Base-by-base conservation (phyloP, 1,140 invertebrate species). In the Rhizoglyphus robini region DNA sequence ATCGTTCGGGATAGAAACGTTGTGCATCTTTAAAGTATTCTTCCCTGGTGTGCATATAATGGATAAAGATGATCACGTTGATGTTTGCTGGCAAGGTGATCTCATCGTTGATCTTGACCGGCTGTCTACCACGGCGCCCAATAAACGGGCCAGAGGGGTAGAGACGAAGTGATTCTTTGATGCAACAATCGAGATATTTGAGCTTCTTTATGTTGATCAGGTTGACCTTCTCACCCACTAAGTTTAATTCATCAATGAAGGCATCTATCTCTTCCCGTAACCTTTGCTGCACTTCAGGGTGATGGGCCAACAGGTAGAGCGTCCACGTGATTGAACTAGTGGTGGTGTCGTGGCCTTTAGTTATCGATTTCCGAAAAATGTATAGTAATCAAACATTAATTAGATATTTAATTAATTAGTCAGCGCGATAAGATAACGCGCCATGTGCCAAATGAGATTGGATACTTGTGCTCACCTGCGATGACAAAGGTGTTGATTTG, bases 231-330 rank as follows among this genome's bases (percentile, higher is more conserved):
- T 65, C 49, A n/a, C 41, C 41, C n/a, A 27, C 23, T 4, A n/a
- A 30, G 1, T 80, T 73, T 15, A 59, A 32, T n/a, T 71, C 70
- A 15, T 81, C 78, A 41, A 84, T 86, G 32, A 92, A 78, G 67
- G 76, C 73, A 71, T 90, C 88, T 66, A 93, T 84, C 79, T 93
- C 88, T 51, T 82, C 79, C 67, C 87, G 86, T 0, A 86, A 86
- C 74, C 84, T 86, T 63, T 77, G 80, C 71, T 91, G 88, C 1
- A 90, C 81, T 23, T 87, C 79, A n/a, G 85, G 88, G 72, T 87
- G 80, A 46, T 84, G 74, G 0, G 89, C 80, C 68, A 93, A 75
- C 68, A 87, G 84, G 59, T 89, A 80, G 60, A 93, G 69, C 1
- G 75, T 72, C 79, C 80, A 83, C 0, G 76, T 75, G n/a, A 81